Percentiles rank a stretch among this genome's conserved stretches.
These are phyloP conservation scores for Acanthococcus lagerstroemiae DNA, from an alignment of 2,888 invertebrate species.

Conservation along the genomic window DNA sequence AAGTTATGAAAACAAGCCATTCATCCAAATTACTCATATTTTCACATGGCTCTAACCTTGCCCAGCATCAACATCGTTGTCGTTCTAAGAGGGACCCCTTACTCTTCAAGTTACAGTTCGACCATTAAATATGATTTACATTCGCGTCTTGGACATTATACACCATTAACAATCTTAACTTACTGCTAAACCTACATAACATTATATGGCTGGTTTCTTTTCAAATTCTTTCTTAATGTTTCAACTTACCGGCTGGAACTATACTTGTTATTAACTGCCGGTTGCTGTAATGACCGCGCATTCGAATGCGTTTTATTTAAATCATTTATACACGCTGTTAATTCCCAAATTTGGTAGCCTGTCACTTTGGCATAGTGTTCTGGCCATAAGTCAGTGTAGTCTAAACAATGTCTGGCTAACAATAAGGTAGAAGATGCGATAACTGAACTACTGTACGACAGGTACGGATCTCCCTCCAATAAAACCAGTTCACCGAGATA, in stretches of 20 bases:
- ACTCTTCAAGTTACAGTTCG: no score
- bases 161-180: no score
- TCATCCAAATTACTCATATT: no score
- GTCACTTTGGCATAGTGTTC: slow-evolving; percentile 52
- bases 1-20: no score
- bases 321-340: slow-evolving; percentile 57
- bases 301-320: slow-evolving; percentile 60
- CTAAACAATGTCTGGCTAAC: slow-evolving; percentile 62
- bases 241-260: slow-evolving; percentile 45
- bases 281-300: slow-evolving; percentile 59
- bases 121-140: no score
- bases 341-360: slow-evolving; percentile 56
- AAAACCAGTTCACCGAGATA: slow-evolving; percentile 76
- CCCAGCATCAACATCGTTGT: no score
- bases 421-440: slow-evolving; percentile 73
- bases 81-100: no score
- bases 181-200: no score
- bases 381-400: slow-evolving; percentile 55
- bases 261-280: slow-evolving; percentile 84
- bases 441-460: slow-evolving; percentile 69
- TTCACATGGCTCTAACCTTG: no score
- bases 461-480: slow-evolving; percentile 75
- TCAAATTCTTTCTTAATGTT: neutral
- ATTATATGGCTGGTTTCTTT: no score
- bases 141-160: no score